These are phyloP conservation scores for Phaenicophaeus curvirostris DNA, from an alignment of 2,797 vertebrate genomes.

Conservation along the genomic window DNA sequence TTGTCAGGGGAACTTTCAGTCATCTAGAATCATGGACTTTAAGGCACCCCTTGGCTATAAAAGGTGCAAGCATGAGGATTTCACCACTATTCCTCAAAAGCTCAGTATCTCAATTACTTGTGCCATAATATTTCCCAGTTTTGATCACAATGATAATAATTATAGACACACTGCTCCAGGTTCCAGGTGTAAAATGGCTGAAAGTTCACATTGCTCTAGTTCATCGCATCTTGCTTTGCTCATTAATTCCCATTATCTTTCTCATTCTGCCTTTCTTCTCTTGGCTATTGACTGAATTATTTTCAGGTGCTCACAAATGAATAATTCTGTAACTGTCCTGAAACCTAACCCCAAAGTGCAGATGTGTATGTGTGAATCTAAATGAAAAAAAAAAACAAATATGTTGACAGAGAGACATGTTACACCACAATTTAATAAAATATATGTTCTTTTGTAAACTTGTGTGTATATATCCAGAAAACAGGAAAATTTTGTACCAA, in stretches of 20 bases:
- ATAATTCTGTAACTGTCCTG: constrained; percentile 19
- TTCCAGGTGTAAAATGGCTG: background rate
- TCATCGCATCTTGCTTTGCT: background rate
- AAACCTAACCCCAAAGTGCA: constrained; percentile 13
- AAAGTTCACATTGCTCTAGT: background rate
- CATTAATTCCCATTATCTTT: background rate
- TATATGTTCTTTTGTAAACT: constrained; percentile 9
- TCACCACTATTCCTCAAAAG: background rate
- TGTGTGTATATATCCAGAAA: constrained; percentile 34
- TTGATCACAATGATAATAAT: background rate
- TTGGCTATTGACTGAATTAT: background rate
- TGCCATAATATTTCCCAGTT: background rate
- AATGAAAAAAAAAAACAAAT: constrained; percentile 30
- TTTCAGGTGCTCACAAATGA: background rate
- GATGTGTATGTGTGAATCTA: background rate
- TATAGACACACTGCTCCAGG: background rate
- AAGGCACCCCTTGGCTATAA: background rate
- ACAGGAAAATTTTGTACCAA: constrained; percentile 51
- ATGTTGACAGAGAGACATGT: constrained; percentile 47
- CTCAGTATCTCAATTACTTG: background rate
- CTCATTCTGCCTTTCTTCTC: background rate
- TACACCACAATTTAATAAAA: constrained; percentile 56
- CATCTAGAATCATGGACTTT: background rate
- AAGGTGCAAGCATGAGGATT: background rate
- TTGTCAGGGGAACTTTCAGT: background rate